Evolutionary conservation across 2,888 invertebrate species (phyloP).

Genomic region (Tiliacea aurago): DNA sequence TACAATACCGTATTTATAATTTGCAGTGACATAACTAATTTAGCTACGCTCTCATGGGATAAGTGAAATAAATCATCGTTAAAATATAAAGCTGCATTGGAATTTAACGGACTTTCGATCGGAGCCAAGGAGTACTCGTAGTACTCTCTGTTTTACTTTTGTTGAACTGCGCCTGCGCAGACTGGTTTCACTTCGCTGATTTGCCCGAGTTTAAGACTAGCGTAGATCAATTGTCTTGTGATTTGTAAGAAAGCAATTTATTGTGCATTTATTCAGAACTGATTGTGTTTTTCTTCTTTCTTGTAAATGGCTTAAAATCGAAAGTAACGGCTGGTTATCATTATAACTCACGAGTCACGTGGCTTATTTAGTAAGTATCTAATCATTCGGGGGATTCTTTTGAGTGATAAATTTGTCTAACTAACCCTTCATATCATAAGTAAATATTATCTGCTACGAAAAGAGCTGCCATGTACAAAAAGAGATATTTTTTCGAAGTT

Average conservation of each 20-base stretch:
- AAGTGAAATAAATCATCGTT: slow-evolving; percentile 62
- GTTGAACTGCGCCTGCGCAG: slow-evolving; percentile 58
- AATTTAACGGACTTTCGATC: slow-evolving; percentile 74
- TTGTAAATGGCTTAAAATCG: slow-evolving; percentile 16
- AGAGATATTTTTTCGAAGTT: background rate
- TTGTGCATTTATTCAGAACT: slow-evolving; percentile 36
- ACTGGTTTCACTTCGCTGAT: slow-evolving; percentile 66
- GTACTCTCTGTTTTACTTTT: slow-evolving; percentile 70
- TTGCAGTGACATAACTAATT: slow-evolving; percentile 51
- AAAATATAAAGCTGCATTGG: slow-evolving; percentile 59
- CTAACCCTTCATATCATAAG: background rate
- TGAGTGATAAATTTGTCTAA: slow-evolving; percentile 14
- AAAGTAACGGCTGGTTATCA: slow-evolving; percentile 26
- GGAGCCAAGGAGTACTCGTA: slow-evolving; percentile 63
- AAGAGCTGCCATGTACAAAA: background rate
- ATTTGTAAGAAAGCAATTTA: slow-evolving; percentile 56
- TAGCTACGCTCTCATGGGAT: slow-evolving; percentile 63
- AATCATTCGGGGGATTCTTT: slow-evolving; percentile 25
- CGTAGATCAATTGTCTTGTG: slow-evolving; percentile 55
- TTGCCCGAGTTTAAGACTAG: slow-evolving; percentile 53
- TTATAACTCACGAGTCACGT: slow-evolving; percentile 24
- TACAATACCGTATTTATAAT: slow-evolving; percentile 34
- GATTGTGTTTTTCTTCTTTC: slow-evolving; percentile 27
- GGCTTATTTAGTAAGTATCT: slow-evolving; percentile 6
- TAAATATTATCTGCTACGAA: background rate